Conservation (phyloP, 2,113 vertebrate species). For the Pelusios castaneus region DNA sequence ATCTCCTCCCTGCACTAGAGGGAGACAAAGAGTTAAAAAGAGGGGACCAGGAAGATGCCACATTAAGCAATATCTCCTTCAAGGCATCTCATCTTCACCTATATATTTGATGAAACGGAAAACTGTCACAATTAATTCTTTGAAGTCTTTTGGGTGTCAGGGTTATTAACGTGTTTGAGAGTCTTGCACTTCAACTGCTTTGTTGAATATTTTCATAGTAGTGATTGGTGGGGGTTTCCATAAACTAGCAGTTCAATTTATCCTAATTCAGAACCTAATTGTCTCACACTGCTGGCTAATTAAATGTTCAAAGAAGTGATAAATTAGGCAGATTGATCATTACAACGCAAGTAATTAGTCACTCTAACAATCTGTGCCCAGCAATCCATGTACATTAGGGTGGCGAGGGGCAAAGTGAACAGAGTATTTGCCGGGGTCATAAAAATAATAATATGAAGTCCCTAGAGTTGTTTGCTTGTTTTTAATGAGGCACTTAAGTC, state of each 20-base stretch:
- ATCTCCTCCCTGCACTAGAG: background rate
- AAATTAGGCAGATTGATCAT: constrained; percentile 85
- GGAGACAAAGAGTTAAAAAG: background rate
- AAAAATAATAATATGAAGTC: background rate
- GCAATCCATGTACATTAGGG: constrained; percentile 44
- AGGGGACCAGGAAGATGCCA: background rate
- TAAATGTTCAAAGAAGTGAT: constrained; percentile 89
- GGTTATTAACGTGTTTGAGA: constrained; percentile 56
- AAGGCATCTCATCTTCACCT: background rate
- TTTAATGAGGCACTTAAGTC: background rate
- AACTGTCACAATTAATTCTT: constrained; percentile 7
- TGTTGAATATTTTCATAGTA: constrained; percentile 65
- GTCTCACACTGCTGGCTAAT: constrained; percentile 85
- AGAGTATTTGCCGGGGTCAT: background rate
- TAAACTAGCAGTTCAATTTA: constrained; percentile 82
- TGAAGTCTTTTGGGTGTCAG: constrained; percentile 18
- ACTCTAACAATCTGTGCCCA: constrained; percentile 71
- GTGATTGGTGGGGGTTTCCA: constrained; percentile 64
- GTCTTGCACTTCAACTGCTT: constrained; percentile 42
- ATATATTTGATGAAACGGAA: constrained; percentile 22
- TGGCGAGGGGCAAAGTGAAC: background rate
- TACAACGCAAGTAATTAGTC: constrained; percentile 84
- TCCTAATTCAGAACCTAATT: constrained; percentile 85
- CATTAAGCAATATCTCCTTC: constrained; percentile 30
- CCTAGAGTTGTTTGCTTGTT: too few relatives aligned